Conservation (phyloP, 2,113 vertebrate species). For the Hydrochoerus hydrochaeris region DNA sequence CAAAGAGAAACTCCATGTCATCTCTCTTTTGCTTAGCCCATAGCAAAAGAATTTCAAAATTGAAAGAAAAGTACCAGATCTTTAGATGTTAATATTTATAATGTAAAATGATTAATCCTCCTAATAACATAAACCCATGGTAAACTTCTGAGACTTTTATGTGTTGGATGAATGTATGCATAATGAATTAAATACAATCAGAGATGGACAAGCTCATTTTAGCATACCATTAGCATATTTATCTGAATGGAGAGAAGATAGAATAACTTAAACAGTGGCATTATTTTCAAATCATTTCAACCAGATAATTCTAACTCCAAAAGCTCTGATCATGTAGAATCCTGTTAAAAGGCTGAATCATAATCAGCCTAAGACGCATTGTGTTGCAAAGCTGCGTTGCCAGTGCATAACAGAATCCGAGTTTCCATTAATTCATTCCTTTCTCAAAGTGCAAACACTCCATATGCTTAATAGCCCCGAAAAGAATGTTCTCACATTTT, state of each 20-base stretch:
- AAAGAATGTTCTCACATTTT: slow-evolving; percentile 79
- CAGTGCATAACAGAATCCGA: slow-evolving; percentile 72
- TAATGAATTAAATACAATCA: slow-evolving; percentile 51
- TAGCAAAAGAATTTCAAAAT: slow-evolving; percentile 14
- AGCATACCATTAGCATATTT: slow-evolving; percentile 68
- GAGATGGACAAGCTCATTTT: slow-evolving; percentile 44
- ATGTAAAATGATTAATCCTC: background rate
- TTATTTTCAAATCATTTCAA: slow-evolving; percentile 79
- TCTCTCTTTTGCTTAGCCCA: background rate
- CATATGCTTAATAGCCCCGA: slow-evolving; percentile 80
- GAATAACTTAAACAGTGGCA: slow-evolving; percentile 71
- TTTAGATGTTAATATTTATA: slow-evolving; percentile 47
- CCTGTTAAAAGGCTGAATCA: slow-evolving; percentile 75
- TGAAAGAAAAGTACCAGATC: background rate
- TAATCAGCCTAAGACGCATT: slow-evolving; percentile 77
- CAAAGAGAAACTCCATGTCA: background rate
- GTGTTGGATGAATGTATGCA: slow-evolving; percentile 47
- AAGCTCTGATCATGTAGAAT: slow-evolving; percentile 80
- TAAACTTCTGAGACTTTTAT: slow-evolving; percentile 60
- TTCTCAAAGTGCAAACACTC: slow-evolving; percentile 81
- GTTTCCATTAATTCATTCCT: slow-evolving; percentile 81
- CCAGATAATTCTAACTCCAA: slow-evolving; percentile 73
- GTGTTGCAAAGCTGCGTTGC: slow-evolving; percentile 60
- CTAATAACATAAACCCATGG: background rate
- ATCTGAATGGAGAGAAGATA: slow-evolving; percentile 58